A percentile compares a stretch with the other conserved stretches of the same genome.
These are phyloP conservation scores for Cotesia typhae DNA, from an alignment of 1,140 invertebrate genomes.

Conservation along the genomic window DNA sequence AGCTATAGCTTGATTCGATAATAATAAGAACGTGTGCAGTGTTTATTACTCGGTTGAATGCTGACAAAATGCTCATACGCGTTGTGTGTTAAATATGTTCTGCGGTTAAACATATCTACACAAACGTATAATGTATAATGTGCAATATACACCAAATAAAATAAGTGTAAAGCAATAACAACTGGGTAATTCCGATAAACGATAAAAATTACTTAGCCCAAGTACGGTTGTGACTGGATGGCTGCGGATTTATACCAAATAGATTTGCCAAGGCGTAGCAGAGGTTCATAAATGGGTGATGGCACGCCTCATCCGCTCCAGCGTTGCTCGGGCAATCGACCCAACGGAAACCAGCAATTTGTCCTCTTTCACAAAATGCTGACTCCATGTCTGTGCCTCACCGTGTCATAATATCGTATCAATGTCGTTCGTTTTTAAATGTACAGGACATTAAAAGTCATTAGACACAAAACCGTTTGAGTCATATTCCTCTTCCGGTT, in stretches of 20 bases:
- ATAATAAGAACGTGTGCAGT: neutral
- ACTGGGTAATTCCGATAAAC: slow-evolving; percentile 31
- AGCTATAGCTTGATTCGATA: neutral
- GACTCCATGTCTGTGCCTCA: slow-evolving; percentile 34
- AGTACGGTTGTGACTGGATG: slow-evolving; percentile 32
- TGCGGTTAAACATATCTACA: neutral
- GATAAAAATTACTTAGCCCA: slow-evolving; percentile 30
- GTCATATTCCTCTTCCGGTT: slow-evolving; percentile 25
- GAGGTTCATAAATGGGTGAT: slow-evolving; percentile 52
- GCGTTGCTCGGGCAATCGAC: slow-evolving; percentile 45
- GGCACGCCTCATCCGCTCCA: slow-evolving; percentile 59
- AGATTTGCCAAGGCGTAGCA: slow-evolving; percentile 49
- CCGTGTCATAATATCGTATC: slow-evolving; percentile 42
- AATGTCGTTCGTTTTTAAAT: slow-evolving; percentile 42
- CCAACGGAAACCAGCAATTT: slow-evolving; percentile 55
- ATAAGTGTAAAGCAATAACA: neutral
- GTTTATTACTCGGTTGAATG: neutral
- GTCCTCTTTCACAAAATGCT: slow-evolving; percentile 48
- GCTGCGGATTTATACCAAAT: slow-evolving; percentile 40
- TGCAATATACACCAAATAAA: too few species aligned
- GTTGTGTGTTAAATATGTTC: neutral
- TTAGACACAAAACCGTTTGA: slow-evolving; percentile 42
- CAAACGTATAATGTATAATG: neutral
- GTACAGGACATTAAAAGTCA: slow-evolving; percentile 48
- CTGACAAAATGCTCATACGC: too few species aligned